A percentile compares a stretch with the other conserved stretches of the same genome.
Conservation (phyloP, 64 coral and sea anemone species). For the Montipora sp. region DNA sequence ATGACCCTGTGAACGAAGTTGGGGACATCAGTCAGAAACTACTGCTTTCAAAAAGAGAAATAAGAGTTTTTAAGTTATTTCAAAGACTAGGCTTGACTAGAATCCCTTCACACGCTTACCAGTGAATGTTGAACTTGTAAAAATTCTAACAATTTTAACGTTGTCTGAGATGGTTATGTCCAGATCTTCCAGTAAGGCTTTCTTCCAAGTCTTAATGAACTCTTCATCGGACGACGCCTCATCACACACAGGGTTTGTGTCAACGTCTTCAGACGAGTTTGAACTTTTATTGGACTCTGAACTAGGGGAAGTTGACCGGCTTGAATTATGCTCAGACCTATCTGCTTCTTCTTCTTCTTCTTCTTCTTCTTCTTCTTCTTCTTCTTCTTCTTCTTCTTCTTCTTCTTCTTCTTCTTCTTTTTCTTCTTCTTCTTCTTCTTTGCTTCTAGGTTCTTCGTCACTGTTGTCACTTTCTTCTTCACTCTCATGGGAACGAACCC, state of each 20-base stretch:
- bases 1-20: too few relatives aligned
- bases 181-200: slow-evolving; percentile 63
- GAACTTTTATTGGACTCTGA: background rate
- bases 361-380: background rate
- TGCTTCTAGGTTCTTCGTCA: background rate
- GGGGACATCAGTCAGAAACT: too few relatives aligned
- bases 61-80: too few relatives aligned
- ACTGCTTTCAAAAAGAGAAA: too few relatives aligned
- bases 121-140: slow-evolving; percentile 90
- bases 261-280: background rate
- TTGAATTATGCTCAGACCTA: background rate
- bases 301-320: background rate
- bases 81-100: background rate
- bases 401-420: background rate
- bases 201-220: slow-evolving; percentile 1
- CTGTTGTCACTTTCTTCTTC: slow-evolving; percentile 4
- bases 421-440: background rate
- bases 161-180: slow-evolving; percentile 68
- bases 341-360: background rate
- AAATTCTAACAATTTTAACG: slow-evolving; percentile 82
- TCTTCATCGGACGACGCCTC: slow-evolving; percentile 36
- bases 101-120: slow-evolving; percentile 10
- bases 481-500: slow-evolving; percentile 10
- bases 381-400: background rate
- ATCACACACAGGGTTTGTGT: background rate